Percentiles rank a stretch among this genome's conserved stretches.
These are phyloP conservation scores for Eupithecia pulchellata DNA, from an alignment of 2,888 invertebrate species.

Conservation along the genomic window DNA sequence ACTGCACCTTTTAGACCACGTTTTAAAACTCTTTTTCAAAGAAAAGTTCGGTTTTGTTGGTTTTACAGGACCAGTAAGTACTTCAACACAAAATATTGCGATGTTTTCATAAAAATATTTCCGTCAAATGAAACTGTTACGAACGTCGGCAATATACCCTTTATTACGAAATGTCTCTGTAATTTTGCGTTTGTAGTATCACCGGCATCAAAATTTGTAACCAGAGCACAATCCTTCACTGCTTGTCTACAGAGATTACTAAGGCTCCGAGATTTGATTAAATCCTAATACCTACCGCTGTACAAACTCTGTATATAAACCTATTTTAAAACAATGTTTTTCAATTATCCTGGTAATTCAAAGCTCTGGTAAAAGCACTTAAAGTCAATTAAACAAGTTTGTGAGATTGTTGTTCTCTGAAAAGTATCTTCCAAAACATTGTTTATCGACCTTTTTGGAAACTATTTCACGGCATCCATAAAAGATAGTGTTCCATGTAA, in stretches of 20 bases:
- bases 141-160: background rate
- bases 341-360: background rate
- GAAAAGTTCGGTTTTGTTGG: background rate
- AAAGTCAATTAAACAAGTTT: background rate
- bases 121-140: background rate
- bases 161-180: background rate
- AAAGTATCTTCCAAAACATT: background rate
- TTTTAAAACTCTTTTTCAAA: background rate
- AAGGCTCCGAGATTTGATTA: conserved; percentile 3
- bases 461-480: background rate
- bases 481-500: conserved; percentile 9
- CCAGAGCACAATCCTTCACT: background rate
- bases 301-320: background rate
- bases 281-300: background rate
- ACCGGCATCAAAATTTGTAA: background rate
- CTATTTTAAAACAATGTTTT: background rate
- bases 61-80: background rate
- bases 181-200: background rate
- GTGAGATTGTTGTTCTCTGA: background rate
- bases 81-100: background rate
- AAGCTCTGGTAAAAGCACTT: background rate
- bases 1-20: background rate
- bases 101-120: background rate
- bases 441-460: background rate
- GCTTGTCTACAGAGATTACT: conserved; percentile 8